phyloP scores from a whole-genome alignment of 2,797 vertebrate species.

The Salarias fasciatus region DNA sequence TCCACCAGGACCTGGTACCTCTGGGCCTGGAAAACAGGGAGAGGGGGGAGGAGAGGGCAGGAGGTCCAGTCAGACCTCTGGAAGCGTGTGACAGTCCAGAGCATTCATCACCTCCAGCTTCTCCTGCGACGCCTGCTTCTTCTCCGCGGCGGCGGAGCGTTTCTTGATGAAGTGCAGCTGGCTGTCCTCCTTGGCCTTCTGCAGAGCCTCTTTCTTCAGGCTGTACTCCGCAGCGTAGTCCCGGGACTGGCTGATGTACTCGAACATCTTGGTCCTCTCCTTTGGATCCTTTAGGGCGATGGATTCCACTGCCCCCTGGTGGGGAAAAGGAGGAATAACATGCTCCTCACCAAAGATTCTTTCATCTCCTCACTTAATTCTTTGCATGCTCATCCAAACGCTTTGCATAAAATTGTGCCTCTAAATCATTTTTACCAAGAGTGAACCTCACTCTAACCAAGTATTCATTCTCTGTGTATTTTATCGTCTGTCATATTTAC shows the following conservation, averaged over 20 bases:
- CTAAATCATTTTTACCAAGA: too few species aligned
- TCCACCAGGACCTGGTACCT: conserved; percentile 87
- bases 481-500: too few species aligned
- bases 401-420: too few species aligned
- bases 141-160: conserved; percentile 85
- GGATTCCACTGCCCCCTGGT: conserved; percentile 92
- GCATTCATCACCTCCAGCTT: conserved; percentile 92
- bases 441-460: too few species aligned
- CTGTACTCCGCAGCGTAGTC: conserved; percentile 88
- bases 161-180: conserved; percentile 93
- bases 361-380: too few species aligned
- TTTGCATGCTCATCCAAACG: too few species aligned
- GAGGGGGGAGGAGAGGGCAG: too few species aligned
- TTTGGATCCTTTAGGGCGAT: conserved; percentile 93
- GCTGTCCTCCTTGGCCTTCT: conserved; percentile 88
- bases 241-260: conserved; percentile 89
- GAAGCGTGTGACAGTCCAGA: too few species aligned
- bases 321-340: background rate
- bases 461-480: too few species aligned
- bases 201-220: conserved; percentile 84
- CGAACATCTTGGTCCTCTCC: conserved; percentile 92
- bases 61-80: too few species aligned
- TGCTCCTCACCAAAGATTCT: too few species aligned
- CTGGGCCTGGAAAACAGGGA: conserved; percentile 83
- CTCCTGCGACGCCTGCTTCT: conserved; percentile 88